Percentiles rank a stretch among this genome's conserved stretches.
These are phyloP conservation scores for Carpatolechia fugitivella DNA, from an alignment of 2,888 invertebrate genomes.

Conservation along the genomic window DNA sequence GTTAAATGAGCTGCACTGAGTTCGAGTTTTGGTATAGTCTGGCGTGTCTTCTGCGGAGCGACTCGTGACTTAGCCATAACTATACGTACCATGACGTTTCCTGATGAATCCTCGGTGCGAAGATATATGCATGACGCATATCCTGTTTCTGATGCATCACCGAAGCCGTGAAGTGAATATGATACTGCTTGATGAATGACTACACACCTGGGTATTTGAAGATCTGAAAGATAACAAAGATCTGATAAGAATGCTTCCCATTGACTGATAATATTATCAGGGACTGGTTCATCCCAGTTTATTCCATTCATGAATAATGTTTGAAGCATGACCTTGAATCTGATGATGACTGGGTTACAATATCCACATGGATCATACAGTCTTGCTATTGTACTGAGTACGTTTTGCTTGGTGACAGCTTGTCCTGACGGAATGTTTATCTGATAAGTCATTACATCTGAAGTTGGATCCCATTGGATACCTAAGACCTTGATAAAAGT, in stretches of 20 bases:
- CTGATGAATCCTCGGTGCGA: not conserved
- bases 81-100: not conserved
- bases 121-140: not conserved
- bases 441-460: not conserved
- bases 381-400: conserved; percentile 18
- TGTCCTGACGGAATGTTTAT: not conserved
- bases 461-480: not conserved
- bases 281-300: conserved; percentile 16
- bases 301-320: conserved; percentile 14
- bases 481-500: not conserved
- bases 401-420: conserved; percentile 17
- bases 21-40: not conserved
- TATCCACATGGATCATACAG: conserved; percentile 22
- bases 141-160: not conserved
- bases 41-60: not conserved
- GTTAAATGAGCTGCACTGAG: not conserved
- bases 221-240: not conserved
- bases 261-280: not conserved
- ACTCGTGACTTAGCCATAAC: not conserved
- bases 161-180: not conserved
- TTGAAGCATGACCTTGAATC: conserved; percentile 22
- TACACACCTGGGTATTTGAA: not conserved
- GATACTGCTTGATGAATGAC: not conserved
- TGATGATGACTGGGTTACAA: conserved; percentile 17
- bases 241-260: not conserved